phyloP scores from a whole-genome alignment of 2,797 vertebrate species.

The Schizopygopsis malacanthus region DNA sequence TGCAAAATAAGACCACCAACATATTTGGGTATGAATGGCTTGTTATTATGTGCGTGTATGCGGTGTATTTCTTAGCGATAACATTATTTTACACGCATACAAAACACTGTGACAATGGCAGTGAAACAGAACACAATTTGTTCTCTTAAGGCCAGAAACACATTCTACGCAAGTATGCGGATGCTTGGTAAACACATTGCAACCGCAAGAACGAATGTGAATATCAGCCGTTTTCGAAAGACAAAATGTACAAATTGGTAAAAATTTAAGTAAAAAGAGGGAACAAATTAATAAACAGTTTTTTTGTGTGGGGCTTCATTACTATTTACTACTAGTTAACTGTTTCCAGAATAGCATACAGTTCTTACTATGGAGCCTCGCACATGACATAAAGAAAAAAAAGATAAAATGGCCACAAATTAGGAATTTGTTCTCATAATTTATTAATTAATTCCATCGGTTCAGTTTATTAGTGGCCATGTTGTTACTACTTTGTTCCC shows the following conservation, averaged over 20 bases:
- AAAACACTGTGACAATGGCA: conserved; percentile 42
- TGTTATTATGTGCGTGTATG: conserved; percentile 43
- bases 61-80: conserved; percentile 35
- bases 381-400: background rate
- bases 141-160: background rate
- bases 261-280: background rate
- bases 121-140: conserved; percentile 40
- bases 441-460: background rate
- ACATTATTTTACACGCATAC: conserved; percentile 41
- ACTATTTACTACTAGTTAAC: conserved; percentile 6
- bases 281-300: background rate
- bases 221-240: background rate
- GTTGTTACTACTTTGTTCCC: background rate
- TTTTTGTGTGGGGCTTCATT: background rate
- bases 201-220: background rate
- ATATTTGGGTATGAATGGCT: conserved; percentile 50
- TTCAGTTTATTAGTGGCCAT: background rate
- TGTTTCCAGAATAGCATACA: background rate
- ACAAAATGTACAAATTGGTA: background rate
- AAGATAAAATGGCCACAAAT: background rate
- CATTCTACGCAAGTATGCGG: background rate
- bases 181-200: background rate
- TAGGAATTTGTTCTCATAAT: background rate
- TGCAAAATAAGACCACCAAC: conserved; percentile 47
- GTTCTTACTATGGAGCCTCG: background rate